Conservation (phyloP, 1,140 invertebrate genomes). For the Orchesella cincta region DNA sequence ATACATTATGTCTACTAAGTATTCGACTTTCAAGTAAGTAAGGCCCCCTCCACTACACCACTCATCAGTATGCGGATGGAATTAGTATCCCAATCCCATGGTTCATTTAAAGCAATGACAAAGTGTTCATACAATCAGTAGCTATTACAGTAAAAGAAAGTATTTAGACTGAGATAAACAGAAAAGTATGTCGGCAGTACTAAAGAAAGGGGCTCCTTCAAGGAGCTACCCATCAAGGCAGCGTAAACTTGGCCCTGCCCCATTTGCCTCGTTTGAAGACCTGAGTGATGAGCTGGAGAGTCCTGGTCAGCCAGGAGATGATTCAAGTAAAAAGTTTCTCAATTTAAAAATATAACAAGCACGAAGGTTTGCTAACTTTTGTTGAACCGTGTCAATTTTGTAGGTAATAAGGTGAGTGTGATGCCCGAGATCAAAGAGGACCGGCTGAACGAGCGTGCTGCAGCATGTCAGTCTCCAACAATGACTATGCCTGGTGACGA, state of each 20-base stretch:
- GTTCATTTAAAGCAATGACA: too few species aligned
- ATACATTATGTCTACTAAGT: too few species aligned
- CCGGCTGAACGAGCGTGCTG: slow-evolving; percentile 39
- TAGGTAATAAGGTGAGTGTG: slow-evolving; percentile 27
- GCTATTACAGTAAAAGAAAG: too few species aligned
- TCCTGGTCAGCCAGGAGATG: slow-evolving; percentile 61
- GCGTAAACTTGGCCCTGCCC: slow-evolving; percentile 79
- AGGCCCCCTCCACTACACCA: too few species aligned
- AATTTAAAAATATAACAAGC: neutral
- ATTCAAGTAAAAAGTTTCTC: slow-evolving; percentile 51
- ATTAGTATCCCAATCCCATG: too few species aligned
- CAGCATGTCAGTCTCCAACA: neutral
- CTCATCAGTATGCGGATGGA: too few species aligned
- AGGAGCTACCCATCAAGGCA: slow-evolving; percentile 60
- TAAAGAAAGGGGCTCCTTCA: slow-evolving; percentile 49
- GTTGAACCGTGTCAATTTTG: neutral
- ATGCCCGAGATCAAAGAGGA: slow-evolving; percentile 72
- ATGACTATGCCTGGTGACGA: neutral
- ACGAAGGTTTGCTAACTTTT: neutral
- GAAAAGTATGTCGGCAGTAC: slow-evolving; percentile 30
- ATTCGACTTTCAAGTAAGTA: too few species aligned
- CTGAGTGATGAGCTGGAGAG: slow-evolving; percentile 74
- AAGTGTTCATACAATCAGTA: too few species aligned
- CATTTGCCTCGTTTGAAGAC: slow-evolving; percentile 89
- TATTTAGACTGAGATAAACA: neutral